A percentile compares a stretch with the other conserved stretches of the same genome.
phyloP scores from a whole-genome alignment of 2,113 vertebrate genomes.

The Theristicus caerulescens region DNA sequence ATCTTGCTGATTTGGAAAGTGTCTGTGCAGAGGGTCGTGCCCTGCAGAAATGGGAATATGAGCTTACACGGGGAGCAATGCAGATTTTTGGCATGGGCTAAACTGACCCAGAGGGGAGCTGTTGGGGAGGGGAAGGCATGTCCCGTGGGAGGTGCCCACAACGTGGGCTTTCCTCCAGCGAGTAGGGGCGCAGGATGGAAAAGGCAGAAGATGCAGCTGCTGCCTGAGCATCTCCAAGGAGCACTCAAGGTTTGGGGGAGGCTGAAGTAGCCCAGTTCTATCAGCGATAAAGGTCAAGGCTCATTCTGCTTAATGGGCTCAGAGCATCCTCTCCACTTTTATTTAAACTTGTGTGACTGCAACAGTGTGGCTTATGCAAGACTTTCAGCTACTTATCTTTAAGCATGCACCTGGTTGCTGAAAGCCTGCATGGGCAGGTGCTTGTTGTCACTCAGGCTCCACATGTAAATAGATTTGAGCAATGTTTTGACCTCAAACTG shows the following conservation, averaged over 20 bases:
- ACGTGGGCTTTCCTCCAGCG: background rate
- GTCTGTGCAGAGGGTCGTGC: background rate
- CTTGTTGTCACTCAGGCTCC: background rate
- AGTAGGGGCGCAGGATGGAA: background rate
- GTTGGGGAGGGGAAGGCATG: background rate
- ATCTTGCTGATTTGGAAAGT: background rate
- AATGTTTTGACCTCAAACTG: background rate
- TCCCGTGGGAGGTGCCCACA: background rate
- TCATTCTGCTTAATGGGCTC: background rate
- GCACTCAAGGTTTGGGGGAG: background rate
- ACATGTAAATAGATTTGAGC: background rate
- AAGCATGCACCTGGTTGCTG: background rate
- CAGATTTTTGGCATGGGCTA: background rate
- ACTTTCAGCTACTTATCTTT: background rate
- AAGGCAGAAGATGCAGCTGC: background rate
- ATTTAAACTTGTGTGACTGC: background rate
- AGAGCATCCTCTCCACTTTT: background rate
- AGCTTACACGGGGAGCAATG: rapidly evolving
- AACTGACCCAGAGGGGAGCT: background rate
- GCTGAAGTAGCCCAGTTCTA: background rate
- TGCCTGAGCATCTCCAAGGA: background rate
- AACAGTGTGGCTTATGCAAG: background rate
- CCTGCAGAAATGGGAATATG: background rate
- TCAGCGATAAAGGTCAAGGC: rapidly evolving
- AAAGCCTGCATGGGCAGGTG: rapidly evolving